A percentile compares a stretch with the other conserved stretches of the same genome.
phyloP scores from a whole-genome alignment of 1,140 invertebrate genomes.

The Probaryconus sp. region DNA sequence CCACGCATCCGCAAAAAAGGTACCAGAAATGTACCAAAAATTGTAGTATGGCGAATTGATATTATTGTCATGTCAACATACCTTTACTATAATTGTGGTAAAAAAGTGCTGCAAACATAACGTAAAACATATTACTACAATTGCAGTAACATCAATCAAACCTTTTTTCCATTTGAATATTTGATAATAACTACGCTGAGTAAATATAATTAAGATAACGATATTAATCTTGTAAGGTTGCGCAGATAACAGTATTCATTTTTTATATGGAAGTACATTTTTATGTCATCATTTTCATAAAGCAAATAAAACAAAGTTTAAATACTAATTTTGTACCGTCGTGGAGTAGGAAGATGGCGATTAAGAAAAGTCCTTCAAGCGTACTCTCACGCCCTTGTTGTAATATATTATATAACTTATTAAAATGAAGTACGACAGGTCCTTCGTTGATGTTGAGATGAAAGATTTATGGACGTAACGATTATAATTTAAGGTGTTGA shows the following conservation, averaged over 20 bases:
- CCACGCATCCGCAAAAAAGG: too few species aligned
- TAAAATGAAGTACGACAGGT: constrained; percentile 38
- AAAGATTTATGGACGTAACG: constrained; percentile 55
- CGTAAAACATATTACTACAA: too few species aligned
- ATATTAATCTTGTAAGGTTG: constrained; percentile 25
- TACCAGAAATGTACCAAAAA: too few species aligned
- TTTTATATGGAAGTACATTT: constrained; percentile 45
- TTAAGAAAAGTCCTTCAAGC: constrained; percentile 28
- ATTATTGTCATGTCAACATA: too few species aligned
- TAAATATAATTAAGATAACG: constrained; percentile 16
- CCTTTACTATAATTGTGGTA: too few species aligned
- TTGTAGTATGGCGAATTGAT: too few species aligned
- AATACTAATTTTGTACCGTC: constrained; percentile 53
- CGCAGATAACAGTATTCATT: constrained; percentile 50
- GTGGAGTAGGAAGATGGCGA: constrained; percentile 21
- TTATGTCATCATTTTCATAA: constrained; percentile 37
- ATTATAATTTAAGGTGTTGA: constrained; percentile 21
- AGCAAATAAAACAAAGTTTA: constrained; percentile 22
- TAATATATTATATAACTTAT: constrained; percentile 24
- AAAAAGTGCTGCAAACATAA: too few species aligned
- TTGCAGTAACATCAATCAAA: too few species aligned
- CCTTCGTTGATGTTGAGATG: constrained; percentile 52
- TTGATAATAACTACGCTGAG: constrained; percentile 19
- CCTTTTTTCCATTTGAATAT: constrained; percentile 5
- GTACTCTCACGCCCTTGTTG: constrained; percentile 41